A percentile compares a stretch with the other conserved stretches of the same genome.
Evolutionary conservation across 2,113 vertebrate genomes (phyloP).

Genomic region (Proterorhinus semilunaris): DNA sequence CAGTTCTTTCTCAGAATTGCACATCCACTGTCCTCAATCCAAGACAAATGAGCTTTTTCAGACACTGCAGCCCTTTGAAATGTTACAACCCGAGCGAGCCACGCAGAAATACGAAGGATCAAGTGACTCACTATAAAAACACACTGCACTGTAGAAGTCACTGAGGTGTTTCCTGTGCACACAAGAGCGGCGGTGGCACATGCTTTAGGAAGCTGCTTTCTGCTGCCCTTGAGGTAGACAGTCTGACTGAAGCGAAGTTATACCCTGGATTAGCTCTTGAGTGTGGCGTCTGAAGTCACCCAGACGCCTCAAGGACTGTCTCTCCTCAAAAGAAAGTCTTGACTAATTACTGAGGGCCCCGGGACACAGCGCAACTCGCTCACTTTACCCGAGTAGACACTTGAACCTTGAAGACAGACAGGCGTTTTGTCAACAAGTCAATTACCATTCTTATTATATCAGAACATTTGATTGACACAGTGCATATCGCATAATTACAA

Average conservation of each 20-base stretch:
- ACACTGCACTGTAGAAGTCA: conserved; percentile 2
- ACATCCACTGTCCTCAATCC: conserved; percentile 1
- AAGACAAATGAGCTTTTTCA: conserved; percentile 8
- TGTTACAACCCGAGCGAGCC: neutral
- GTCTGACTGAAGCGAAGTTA: conserved; percentile 34
- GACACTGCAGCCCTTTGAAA: neutral
- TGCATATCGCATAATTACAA: conserved; percentile 16
- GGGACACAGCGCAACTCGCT: conserved; percentile 31
- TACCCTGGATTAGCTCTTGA: conserved; percentile 50
- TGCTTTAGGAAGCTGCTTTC: conserved; percentile 52
- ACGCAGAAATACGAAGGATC: neutral
- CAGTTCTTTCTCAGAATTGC: neutral
- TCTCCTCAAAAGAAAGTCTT: conserved; percentile 42
- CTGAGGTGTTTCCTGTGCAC: conserved; percentile 24
- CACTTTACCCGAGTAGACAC: conserved; percentile 22
- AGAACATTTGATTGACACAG: conserved; percentile 24
- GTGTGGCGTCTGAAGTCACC: conserved; percentile 59
- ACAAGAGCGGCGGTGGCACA: conserved; percentile 40
- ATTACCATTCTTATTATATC: conserved; percentile 22
- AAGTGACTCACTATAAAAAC: neutral
- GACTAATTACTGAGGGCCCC: conserved; percentile 50
- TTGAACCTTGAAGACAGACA: conserved; percentile 16
- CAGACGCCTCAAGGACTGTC: conserved; percentile 54
- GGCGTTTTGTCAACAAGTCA: conserved; percentile 9
- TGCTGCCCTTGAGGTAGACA: conserved; percentile 47